Conservation (phyloP, 2,888 invertebrate genomes). For the Athalia cordata region DNA sequence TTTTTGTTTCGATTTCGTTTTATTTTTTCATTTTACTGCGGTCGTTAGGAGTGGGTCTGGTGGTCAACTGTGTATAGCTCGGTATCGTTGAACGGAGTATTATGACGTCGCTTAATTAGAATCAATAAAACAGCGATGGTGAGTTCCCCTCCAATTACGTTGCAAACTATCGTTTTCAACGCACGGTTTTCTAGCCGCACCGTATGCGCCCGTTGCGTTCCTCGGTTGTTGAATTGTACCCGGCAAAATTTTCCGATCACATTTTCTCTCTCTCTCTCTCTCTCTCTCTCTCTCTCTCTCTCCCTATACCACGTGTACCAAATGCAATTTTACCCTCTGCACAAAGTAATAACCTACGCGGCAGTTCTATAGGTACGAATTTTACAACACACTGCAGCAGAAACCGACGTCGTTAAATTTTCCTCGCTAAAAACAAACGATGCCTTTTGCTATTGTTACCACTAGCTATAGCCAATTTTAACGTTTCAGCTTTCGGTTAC, state of each 20-base stretch:
- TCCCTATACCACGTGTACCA: background rate
- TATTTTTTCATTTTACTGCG: too few species aligned
- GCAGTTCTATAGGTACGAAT: background rate
- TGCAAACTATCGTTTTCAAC: constrained; percentile 32
- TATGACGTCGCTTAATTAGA: constrained; percentile 28
- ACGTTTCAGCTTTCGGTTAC: background rate
- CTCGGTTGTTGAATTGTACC: background rate
- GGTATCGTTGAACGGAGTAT: background rate
- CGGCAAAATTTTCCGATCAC: background rate
- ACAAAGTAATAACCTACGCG: constrained; percentile 24
- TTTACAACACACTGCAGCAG: constrained; percentile 10
- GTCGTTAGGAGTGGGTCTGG: constrained; percentile 20
- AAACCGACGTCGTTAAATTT: constrained; percentile 26
- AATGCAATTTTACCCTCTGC: background rate
- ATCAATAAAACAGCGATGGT: constrained; percentile 22
- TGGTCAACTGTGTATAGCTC: constrained; percentile 6
- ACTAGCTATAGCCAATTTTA: background rate
- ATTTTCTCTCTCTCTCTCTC: background rate
- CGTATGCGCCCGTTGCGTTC: background rate
- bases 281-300: background rate
- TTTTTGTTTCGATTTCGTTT: too few species aligned
- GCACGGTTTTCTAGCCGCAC: constrained; percentile 2
- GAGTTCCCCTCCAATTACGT: constrained; percentile 19
- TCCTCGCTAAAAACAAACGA: background rate
- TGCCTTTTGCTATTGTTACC: background rate